phyloP scores from a whole-genome alignment of 1,140 invertebrate species.

The Pogonus chalceus region DNA sequence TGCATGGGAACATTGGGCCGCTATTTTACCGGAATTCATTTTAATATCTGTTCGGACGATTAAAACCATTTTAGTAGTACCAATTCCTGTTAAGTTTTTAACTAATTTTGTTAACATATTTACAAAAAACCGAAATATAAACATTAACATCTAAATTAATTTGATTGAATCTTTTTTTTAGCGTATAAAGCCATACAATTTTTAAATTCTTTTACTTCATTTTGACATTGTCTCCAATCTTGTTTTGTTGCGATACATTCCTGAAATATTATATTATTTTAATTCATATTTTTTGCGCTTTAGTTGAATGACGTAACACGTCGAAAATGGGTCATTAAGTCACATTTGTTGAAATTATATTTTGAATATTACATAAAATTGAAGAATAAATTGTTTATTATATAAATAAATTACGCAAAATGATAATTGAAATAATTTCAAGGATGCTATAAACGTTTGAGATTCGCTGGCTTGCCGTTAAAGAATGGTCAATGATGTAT shows the following conservation, averaged over 20 bases:
- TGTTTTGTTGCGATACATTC: conserved; percentile 79
- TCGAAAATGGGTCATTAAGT: too few species aligned
- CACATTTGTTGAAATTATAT: too few species aligned
- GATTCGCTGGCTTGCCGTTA: background rate
- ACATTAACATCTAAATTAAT: conserved; percentile 25
- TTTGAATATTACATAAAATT: too few species aligned
- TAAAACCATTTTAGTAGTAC: conserved; percentile 56
- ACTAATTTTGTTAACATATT: conserved; percentile 19
- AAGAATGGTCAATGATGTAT: background rate
- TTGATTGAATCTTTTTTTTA: conserved; percentile 31
- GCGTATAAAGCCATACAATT: conserved; percentile 58
- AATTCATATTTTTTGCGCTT: background rate
- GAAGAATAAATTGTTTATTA: too few species aligned
- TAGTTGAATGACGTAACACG: too few species aligned
- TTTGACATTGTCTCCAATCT: conserved; percentile 86
- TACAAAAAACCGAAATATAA: conserved; percentile 18
- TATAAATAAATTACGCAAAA: background rate
- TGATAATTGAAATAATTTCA: conserved; percentile 1
- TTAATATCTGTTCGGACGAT: conserved; percentile 64
- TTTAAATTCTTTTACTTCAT: conserved; percentile 66
- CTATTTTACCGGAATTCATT: conserved; percentile 74
- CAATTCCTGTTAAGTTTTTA: conserved; percentile 19
- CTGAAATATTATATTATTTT: conserved; percentile 41
- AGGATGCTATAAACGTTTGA: background rate
- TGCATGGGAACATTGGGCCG: conserved; percentile 76